These are phyloP conservation scores for Bucco capensis DNA, from an alignment of 2,113 vertebrate genomes.

Conservation along the genomic window DNA sequence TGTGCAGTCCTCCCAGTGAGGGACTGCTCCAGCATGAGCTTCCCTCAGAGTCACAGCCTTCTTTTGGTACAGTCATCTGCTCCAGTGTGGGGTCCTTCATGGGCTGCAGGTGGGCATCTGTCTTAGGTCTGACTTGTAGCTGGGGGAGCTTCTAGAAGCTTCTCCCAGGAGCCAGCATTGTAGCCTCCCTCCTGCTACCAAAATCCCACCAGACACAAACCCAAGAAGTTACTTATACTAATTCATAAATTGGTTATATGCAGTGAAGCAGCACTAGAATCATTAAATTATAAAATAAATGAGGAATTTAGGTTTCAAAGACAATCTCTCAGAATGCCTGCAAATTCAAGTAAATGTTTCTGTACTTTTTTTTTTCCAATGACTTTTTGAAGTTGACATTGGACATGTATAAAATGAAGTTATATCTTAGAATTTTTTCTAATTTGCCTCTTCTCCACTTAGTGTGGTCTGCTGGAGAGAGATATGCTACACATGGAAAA, in stretches of 20 bases:
- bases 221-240: not conserved
- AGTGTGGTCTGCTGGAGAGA: not conserved
- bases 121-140: no score
- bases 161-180: not conserved
- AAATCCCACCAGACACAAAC: not conserved
- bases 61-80: no score
- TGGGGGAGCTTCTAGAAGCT: not conserved
- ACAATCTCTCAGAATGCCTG: not conserved
- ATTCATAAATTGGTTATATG: not conserved
- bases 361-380: not conserved
- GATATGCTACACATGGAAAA: not conserved
- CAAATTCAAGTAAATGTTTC: not conserved
- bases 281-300: not conserved
- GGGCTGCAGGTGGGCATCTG: no score
- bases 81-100: no score
- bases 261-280: not conserved
- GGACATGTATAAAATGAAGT: not conserved
- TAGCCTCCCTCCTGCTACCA: not conserved
- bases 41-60: no score
- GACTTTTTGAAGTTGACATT: accelerated
- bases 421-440: not conserved
- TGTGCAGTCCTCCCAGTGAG: no score
- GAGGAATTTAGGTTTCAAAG: not conserved
- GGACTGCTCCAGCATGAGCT: no score
- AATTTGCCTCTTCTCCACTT: not conserved